Evolutionary conservation across 2,797 vertebrate genomes (phyloP), one percentile per base, ranked within the genome.

Genomic region (Coregonus ussuriensis): DNA sequence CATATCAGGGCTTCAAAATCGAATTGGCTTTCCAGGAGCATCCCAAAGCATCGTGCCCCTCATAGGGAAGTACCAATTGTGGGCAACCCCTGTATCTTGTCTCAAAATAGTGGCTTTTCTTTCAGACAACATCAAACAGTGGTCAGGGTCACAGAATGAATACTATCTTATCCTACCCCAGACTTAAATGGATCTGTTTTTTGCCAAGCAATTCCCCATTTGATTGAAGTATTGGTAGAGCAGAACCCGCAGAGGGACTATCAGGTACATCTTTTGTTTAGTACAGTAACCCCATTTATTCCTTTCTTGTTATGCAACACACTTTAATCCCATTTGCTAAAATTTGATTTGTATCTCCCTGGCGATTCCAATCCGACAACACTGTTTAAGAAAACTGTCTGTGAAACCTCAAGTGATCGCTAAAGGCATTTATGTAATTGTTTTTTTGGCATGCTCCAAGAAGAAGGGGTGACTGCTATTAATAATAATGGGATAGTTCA

Each of bases 241-340:
- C 84, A 89, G 86, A 84, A 65, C 87, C 82, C 84, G 25, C 25
- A 74, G 56, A 81, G 86, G 85, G 86, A 86, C 82, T 90, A 90
- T 25, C 25, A 90, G 83, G 84, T 88, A 77, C 77, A 87, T 90
- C 82, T 91, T 89, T 87, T 89, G 80, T 88, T 87, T 73, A 51
- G 85, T 70, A 90, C 84, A 90, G 76, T 89, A 35, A 86, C 79
- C 21, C 86, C 74, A 84, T 91, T 89, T 83, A 91, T 88, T 82
- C 77, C 41, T 79, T 69, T 83, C 85, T 79, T 91, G 86, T 90
- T 88, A 86, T 87, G 89, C 74, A 87, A 89, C 77, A 75, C 63
- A 74, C 73, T 71, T 81, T 88, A 87, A 91, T 91, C 87, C 86
- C 86, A 89, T 92, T 92, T 91, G 76, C 69, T 84, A 86, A 87